Conservation (phyloP, 1,140 invertebrate species). For the Pygmarrhopalites habei region DNA sequence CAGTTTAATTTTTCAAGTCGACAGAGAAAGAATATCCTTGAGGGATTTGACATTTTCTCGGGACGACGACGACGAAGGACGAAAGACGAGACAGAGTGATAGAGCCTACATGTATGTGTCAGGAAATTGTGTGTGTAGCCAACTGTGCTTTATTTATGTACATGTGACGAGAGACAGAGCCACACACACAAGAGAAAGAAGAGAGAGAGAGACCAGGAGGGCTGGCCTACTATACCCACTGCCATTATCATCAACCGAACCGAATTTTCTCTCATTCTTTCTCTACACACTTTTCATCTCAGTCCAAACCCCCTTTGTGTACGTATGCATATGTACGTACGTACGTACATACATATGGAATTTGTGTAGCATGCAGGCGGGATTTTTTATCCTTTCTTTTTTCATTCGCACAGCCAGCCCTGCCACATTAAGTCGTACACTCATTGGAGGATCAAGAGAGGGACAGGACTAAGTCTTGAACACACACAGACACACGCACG, state of each 20-base stretch:
- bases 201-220: too few relatives aligned
- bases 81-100: constrained; percentile 2
- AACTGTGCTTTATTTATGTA: background rate
- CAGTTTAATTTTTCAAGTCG: constrained; percentile 21
- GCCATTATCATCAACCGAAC: constrained; percentile 22
- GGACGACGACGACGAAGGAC: constrained; percentile 3
- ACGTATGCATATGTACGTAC: background rate
- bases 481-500: too few relatives aligned
- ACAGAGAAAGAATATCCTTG: constrained; percentile 19
- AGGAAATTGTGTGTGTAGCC: background rate
- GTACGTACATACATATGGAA: background rate
- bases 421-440: too few relatives aligned
- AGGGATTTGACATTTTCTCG: constrained; percentile 26
- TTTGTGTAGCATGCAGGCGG: background rate
- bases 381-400: background rate
- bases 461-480: too few relatives aligned
- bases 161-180: too few relatives aligned
- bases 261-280: constrained; percentile 10
- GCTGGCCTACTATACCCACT: background rate
- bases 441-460: too few relatives aligned
- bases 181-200: too few relatives aligned
- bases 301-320: background rate
- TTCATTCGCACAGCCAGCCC: too few relatives aligned
- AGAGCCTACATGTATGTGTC: background rate
- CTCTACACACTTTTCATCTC: constrained; percentile 8